phyloP scores from a whole-genome alignment of 1,140 invertebrate species.

The Antheraea pernyi region DNA sequence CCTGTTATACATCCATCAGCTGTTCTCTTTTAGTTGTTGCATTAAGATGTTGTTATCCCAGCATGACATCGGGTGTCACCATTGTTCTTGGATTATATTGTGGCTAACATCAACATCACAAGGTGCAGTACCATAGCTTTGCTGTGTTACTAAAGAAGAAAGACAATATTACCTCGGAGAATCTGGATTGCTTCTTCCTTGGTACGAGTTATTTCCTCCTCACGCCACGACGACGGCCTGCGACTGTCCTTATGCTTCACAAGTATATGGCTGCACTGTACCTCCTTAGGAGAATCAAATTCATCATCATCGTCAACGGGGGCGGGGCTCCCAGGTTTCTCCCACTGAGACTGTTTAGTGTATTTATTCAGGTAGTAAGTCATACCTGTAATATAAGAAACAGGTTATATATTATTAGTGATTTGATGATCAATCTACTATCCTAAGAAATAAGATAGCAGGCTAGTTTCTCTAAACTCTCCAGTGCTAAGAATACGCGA shows the following conservation, averaged over 20 bases:
- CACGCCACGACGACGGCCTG: constrained; percentile 96
- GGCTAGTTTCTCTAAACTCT: too few species aligned
- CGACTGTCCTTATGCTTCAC: constrained; percentile 97
- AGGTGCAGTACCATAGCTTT: too few species aligned
- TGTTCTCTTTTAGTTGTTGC: too few species aligned
- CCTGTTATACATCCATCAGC: too few species aligned
- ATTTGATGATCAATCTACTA: too few species aligned
- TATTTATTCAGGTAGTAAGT: constrained; percentile 94
- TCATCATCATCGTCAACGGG: constrained; percentile 64
- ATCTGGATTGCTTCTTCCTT: constrained; percentile 95
- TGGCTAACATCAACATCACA: too few species aligned
- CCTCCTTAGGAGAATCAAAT: constrained; percentile 71
- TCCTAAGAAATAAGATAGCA: too few species aligned
- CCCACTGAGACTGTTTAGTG: constrained; percentile 99
- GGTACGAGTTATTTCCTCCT: constrained; percentile 93
- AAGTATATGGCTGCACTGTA: constrained; percentile 95
- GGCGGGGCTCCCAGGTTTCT: constrained; percentile 91
- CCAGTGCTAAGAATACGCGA: too few species aligned
- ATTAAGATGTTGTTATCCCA: too few species aligned
- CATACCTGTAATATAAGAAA: constrained; percentile 35
- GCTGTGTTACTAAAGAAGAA: background rate
- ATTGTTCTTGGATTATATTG: too few species aligned
- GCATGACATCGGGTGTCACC: too few species aligned
- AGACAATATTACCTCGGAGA: background rate
- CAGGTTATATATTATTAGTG: too few species aligned